Evolutionary conservation across 2,888 invertebrate species (phyloP), one percentile per base, ranked within the genome.

Genomic region (Philereme vetulata): DNA sequence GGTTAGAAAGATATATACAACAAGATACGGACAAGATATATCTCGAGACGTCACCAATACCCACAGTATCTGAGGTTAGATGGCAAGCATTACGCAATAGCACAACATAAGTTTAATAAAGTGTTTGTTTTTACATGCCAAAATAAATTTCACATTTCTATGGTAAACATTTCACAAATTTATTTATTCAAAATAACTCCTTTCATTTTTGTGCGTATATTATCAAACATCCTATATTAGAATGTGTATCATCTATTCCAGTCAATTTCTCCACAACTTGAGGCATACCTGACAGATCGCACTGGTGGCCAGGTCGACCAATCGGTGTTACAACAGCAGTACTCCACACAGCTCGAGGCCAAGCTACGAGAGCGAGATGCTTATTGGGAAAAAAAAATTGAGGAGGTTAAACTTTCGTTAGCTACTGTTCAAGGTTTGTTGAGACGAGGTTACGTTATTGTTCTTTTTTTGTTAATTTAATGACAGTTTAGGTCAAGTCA

Each of bases 361-460:
- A 95, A 94, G 73, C 93, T 95, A 52, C 89, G 90, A 65, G 95
- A 95, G 70, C 82, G 91, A 71, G 92, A 92, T 64, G 60, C 72
- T 1, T 84, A 78, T 65, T 96, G 95, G 95, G 94, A 94, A 70
- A 94, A 94, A 75, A 89, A 93, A 65, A 80, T 94, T 62, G 93
- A 93, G 62, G 94, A 94, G 68, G 85, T 94, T 64, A 94, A 95
- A 72, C 75, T 87, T 54, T 84, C 87, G 45, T 74, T 88, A 4
- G 81, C 88, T n/a, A 93, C 95, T 59, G 95, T 95, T 3, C 96
- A 97, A 95, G 95, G 96, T 96, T 82, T 68, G 74, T 60, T 36
- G n/a, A 4, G n/a, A 50, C 53, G 51, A 62, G 55, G 62, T 51
- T 67, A 21, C 4, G 0, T 11, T 47, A 11, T 45, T 46, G 11